Conservation (phyloP, 2,888 invertebrate species). For the Spilosoma lubricipeda region DNA sequence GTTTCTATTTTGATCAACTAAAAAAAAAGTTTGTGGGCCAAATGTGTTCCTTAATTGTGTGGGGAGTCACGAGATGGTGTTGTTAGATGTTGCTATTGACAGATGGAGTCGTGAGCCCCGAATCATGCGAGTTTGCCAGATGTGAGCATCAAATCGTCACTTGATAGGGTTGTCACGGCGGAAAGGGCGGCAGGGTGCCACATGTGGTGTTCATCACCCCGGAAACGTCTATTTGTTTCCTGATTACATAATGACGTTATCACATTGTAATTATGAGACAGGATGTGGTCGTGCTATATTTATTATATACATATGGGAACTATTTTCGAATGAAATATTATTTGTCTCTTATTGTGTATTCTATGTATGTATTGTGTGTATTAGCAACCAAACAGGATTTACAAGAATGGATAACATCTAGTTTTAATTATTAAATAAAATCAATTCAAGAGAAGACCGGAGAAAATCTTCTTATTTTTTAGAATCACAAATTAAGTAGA, state of each 20-base stretch:
- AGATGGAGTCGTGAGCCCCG: conserved; percentile 67
- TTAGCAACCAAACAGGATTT: background rate
- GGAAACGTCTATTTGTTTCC: conserved; percentile 70
- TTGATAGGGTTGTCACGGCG: conserved; percentile 49
- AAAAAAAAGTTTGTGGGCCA: conserved; percentile 66
- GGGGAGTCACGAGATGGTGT: conserved; percentile 48
- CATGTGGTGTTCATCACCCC: conserved; percentile 62
- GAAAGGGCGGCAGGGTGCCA: conserved; percentile 45
- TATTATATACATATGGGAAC: conserved; percentile 22
- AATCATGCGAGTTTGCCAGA: conserved; percentile 71
- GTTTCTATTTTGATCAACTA: conserved; percentile 60
- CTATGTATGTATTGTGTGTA: no score
- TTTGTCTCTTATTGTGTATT: no score
- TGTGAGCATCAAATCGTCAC: conserved; percentile 58
- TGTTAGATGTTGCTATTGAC: conserved; percentile 52
- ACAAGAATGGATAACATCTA: background rate
- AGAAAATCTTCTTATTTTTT: background rate
- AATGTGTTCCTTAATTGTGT: conserved; percentile 66
- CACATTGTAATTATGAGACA: conserved; percentile 51
- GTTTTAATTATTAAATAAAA: background rate
- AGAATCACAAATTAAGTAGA: background rate
- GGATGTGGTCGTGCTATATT: conserved; percentile 35
- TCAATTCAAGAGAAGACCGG: background rate
- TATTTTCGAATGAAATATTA: conserved; percentile 7
- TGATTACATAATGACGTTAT: conserved; percentile 58